Conservation (phyloP, 2,113 vertebrate genomes). For the Amblyopsis rosae region DNA sequence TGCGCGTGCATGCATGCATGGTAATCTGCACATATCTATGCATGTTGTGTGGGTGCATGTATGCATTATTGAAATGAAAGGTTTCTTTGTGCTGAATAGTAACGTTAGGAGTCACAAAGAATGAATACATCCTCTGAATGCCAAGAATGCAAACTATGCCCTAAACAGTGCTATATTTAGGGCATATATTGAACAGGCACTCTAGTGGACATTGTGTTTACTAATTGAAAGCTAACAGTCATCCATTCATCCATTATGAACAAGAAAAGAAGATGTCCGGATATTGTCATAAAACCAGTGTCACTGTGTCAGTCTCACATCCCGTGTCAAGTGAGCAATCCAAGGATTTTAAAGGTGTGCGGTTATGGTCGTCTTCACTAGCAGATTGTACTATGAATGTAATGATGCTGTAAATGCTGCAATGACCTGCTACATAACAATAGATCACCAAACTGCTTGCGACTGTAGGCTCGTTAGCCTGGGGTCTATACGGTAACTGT, state of each 20-base stretch:
- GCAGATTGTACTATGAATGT: conserved; percentile 51
- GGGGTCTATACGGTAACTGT: neutral
- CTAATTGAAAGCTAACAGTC: conserved; percentile 38
- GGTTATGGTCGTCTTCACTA: conserved; percentile 41
- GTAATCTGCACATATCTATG: too few relatives aligned
- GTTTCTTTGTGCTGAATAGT: too few relatives aligned
- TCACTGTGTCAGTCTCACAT: conserved; percentile 24
- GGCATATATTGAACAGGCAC: too few relatives aligned
- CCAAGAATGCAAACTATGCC: too few relatives aligned
- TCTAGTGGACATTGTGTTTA: conserved; percentile 11
- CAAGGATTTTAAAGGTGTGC: conserved; percentile 25
- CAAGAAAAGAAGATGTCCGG: conserved; percentile 52
- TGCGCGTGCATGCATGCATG: neutral
- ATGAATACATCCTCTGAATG: too few relatives aligned
- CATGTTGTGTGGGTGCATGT: neutral
- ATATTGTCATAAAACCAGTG: conserved; percentile 53
- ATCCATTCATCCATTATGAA: conserved; percentile 37
- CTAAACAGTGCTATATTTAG: too few relatives aligned
- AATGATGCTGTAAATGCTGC: conserved; percentile 43
- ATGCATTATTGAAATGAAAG: neutral
- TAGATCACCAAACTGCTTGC: conserved; percentile 22
- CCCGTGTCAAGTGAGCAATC: conserved; percentile 31
- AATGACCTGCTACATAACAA: conserved; percentile 17
- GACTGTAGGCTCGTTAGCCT: conserved; percentile 3
- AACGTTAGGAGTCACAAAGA: too few relatives aligned